phyloP scores from a whole-genome alignment of 1,140 invertebrate genomes.

The Himalopsyche phryganea region DNA sequence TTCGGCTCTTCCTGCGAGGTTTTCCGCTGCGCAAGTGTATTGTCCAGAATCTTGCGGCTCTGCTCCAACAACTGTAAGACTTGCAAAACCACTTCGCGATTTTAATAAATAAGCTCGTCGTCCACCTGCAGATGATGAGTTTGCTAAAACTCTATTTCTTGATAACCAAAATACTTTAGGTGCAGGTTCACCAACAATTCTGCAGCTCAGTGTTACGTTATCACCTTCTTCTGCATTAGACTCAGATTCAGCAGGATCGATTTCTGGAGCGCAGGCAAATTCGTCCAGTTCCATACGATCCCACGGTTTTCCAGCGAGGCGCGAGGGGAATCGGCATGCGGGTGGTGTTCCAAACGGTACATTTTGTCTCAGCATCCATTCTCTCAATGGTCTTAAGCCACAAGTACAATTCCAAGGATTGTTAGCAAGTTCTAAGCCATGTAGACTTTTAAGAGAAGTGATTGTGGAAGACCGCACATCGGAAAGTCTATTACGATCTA shows the following conservation, averaged over 20 bases:
- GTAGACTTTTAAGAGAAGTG: conserved; percentile 63
- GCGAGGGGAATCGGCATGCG: conserved; percentile 59
- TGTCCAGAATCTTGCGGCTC: conserved; percentile 68
- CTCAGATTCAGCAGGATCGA: conserved; percentile 53
- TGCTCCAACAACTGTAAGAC: conserved; percentile 66
- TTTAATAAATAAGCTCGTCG: conserved; percentile 45
- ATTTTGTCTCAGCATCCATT: conserved; percentile 76
- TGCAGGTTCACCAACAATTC: conserved; percentile 65
- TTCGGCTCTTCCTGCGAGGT: conserved; percentile 70
- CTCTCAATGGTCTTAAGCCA: conserved; percentile 63
- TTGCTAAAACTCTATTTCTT: conserved; percentile 51
- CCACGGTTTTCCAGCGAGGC: conserved; percentile 65
- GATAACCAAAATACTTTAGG: conserved; percentile 47
- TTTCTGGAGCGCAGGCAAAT: conserved; percentile 73
- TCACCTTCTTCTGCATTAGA: conserved; percentile 62
- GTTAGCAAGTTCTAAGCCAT: conserved; percentile 68
- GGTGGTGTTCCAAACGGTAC: conserved; percentile 69
- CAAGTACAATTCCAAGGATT: conserved; percentile 85
- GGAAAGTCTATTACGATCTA: conserved; percentile 70
- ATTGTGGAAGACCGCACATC: conserved; percentile 63
- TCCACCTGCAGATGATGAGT: conserved; percentile 48
- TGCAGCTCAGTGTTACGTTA: conserved; percentile 71
- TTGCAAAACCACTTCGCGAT: conserved; percentile 55
- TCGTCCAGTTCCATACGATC: conserved; percentile 72
- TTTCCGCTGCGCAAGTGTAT: conserved; percentile 73